Base-by-base conservation (phyloP, 2,888 invertebrate genomes). In the Drosophila hawaiiensis region DNA sequence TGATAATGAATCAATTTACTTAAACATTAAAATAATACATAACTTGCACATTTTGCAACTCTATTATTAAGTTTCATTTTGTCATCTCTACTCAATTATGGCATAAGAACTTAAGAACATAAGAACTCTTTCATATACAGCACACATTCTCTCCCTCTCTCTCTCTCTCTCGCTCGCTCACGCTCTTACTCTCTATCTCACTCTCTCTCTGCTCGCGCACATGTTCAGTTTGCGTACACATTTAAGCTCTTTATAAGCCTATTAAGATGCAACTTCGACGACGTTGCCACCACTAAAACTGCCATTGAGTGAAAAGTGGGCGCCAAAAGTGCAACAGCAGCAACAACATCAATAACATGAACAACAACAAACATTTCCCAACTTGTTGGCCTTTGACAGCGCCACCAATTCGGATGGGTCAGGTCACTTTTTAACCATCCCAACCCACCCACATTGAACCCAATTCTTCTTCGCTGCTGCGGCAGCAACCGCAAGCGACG, bases 311-410 rank as follows among this genome's bases (percentile, higher is more conserved):
- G 55, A 67, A 71, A 70, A 75, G 81, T 66, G 68, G 39, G 73
- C 58, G 68, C 50, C 69, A 67, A 84, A 85, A 85, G 81, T 83
- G 89, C 73, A 69, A 62, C 69, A 63, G 52, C 39, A 52, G 52
- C 81, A 78, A 80, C 70, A 31, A 52, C 31, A 14, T 14, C 47
- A 22, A 47, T 14, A 28, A 28, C 50, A 28, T 28, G 28, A 28
- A 54, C 78, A 85, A 85, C 69, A 19, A 10, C 83, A 78, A 68
- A 25, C 25, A 25, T 31, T 37, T 83, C 69, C 69, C 64, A 89
- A 76, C 89, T 83, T 89, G 89, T 87, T 89, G 88, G 80, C 82
- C 90, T 87, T 89, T 86, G 84, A 86, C 78, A 69, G 49, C 52
- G 50, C 47, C 68, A 29, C 29, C 41, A 62, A 39, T 69, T 69